Conservation (phyloP, 2,888 invertebrate species). For the Orchesellides sinensis region DNA sequence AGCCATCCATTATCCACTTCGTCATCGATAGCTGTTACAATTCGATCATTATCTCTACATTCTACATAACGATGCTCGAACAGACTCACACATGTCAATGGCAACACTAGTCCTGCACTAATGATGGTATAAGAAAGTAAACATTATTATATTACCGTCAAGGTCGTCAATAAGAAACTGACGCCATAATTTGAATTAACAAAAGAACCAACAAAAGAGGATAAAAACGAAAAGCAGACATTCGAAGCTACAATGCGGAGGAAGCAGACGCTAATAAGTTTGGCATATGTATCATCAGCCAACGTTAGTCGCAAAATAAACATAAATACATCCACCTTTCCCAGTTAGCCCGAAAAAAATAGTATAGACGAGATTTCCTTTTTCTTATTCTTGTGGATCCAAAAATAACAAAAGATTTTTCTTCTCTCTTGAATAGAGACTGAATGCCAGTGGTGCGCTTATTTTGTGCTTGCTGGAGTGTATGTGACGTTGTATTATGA, state of each 20-base stretch:
- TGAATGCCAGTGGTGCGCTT: slow-evolving; percentile 10
- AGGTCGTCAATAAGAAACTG: too few relatives aligned
- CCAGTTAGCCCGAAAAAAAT: neutral
- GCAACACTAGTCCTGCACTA: too few relatives aligned
- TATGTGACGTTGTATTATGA: slow-evolving; percentile 43
- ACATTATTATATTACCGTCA: too few relatives aligned
- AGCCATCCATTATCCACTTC: too few relatives aligned
- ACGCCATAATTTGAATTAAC: neutral
- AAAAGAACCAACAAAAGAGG: neutral
- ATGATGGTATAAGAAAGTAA: too few relatives aligned
- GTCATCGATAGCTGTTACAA: too few relatives aligned
- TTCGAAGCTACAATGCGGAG: neutral
- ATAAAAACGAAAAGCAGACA: neutral
- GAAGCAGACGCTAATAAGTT: slow-evolving; percentile 21
- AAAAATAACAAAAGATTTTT: too few relatives aligned
- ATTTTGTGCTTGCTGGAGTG: neutral
- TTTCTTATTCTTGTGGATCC: neutral
- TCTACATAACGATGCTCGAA: too few relatives aligned
- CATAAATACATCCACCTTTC: slow-evolving; percentile 2
- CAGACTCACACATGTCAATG: too few relatives aligned
- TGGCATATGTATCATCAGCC: slow-evolving; percentile 55
- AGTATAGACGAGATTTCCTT: neutral
- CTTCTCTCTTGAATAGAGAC: neutral
- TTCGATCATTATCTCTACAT: too few relatives aligned
- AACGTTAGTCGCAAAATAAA: slow-evolving; percentile 16